Percentiles rank a stretch among this genome's conserved stretches.
Evolutionary conservation across 2,888 invertebrate genomes (phyloP).

Genomic region (Neoascia interrupta): DNA sequence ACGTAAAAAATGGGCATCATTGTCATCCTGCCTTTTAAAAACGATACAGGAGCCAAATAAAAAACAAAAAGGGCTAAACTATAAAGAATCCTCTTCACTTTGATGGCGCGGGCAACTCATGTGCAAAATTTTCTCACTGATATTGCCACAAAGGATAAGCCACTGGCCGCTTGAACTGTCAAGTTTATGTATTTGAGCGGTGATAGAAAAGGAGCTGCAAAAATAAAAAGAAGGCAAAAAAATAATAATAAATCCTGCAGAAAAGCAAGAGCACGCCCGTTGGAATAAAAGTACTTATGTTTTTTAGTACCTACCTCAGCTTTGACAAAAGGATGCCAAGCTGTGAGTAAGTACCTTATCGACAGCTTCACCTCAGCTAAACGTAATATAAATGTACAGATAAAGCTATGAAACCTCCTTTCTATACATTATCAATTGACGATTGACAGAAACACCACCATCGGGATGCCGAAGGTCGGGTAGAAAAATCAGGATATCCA

Average conservation of each 20-base stretch:
- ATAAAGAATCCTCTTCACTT: conserved; percentile 34
- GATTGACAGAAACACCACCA: conserved; percentile 43
- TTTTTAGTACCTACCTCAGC: conserved; percentile 20
- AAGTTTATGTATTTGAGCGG: conserved; percentile 8
- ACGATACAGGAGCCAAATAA: conserved; percentile 32
- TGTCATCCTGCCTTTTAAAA: no score
- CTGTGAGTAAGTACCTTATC: conserved; percentile 23
- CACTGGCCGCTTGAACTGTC: conserved; percentile 56
- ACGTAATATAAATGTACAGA: conserved; percentile 7
- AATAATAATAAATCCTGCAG: no score
- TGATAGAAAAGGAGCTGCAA: not conserved
- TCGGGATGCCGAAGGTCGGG: not conserved
- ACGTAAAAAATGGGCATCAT: conserved; percentile 20
- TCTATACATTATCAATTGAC: conserved; percentile 46
- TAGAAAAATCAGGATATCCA: conserved; percentile 8
- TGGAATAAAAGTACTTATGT: conserved; percentile 39
- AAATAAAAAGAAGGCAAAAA: not conserved
- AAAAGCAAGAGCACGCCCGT: conserved; percentile 41
- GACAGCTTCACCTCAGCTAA: conserved; percentile 3
- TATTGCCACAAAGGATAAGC: conserved; percentile 67
- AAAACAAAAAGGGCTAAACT: conserved; percentile 32
- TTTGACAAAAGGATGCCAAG: conserved; percentile 43
- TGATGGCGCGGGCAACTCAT: conserved; percentile 45
- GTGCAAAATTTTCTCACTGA: conserved; percentile 63
- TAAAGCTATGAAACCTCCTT: conserved; percentile 32